Conservation (phyloP, 2,113 vertebrate genomes). For the Odontesthes bonariensis region DNA sequence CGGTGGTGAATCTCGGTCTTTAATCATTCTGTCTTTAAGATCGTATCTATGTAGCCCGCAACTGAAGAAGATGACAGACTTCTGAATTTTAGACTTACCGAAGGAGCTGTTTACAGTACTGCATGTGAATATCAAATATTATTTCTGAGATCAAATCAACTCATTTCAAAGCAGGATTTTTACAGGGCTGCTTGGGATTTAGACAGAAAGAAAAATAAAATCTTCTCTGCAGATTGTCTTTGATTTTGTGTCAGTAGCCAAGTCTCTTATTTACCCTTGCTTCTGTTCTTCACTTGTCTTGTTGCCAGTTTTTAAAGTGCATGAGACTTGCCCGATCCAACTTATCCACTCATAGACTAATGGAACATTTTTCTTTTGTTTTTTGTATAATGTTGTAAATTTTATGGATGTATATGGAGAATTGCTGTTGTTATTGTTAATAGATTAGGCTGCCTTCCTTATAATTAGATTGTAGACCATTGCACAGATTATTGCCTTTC, state of each 20-base stretch:
- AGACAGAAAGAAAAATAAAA: not conserved
- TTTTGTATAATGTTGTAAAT: not conserved
- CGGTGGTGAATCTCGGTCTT: conserved; percentile 40
- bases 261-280: conserved; percentile 6
- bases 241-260: not conserved
- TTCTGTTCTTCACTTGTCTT: conserved; percentile 21
- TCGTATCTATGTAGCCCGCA: conserved; percentile 44
- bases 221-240: not conserved
- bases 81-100: conserved; percentile 12
- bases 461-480: conserved; percentile 19
- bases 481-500: conserved; percentile 13
- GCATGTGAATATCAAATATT: conserved; percentile 18
- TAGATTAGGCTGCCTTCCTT: not conserved
- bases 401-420: conserved; percentile 19
- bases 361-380: too few relatives aligned
- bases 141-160: conserved; percentile 16
- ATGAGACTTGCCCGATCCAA: not conserved
- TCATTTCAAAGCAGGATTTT: not conserved
- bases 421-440: conserved; percentile 18
- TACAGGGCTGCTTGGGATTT: not conserved
- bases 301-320: conserved; percentile 33
- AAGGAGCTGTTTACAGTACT: conserved; percentile 40
- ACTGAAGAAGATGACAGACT: conserved; percentile 43
- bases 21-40: conserved; percentile 36
- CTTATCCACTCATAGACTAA: too few relatives aligned